Base-by-base conservation (phyloP, 2,888 invertebrate species). In the Drosophila multiciliata region DNA sequence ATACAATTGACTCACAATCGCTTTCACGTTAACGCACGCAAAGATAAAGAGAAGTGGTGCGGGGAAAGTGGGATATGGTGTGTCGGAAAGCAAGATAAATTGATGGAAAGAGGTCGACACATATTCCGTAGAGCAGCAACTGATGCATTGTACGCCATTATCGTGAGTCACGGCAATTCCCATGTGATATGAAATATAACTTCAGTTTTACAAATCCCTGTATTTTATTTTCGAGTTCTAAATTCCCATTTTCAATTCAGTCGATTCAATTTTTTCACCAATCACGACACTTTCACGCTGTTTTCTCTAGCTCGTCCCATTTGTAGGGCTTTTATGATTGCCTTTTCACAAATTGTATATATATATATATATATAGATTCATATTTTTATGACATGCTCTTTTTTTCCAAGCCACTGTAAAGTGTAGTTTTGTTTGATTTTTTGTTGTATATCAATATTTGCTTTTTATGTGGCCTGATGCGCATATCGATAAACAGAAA, bases 1-100 rank as follows among this genome's bases (percentile, higher is more conserved):
- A 78, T 80, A 83, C 80, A 88, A 86, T 86, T 90, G 85, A 86
- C 89, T 86, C 69, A 66, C 78, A 83, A 80, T 88, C 86, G 75
- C 64, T 69, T 58, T 54, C 82, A 76, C 73, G 72, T 88, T 85
- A 88, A 73, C 72, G 76, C 66, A 61, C 60, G 29, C 62, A 53
- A 38, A 23, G 54, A 32, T 26, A 69, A 53, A 23, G 48, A 40
- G 49, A 50, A 7, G 20, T 32, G 23, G 48, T n/a, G 23, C 8
- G 49, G 52, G 61, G 53, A 12, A 29, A 50, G 17, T 45, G 11
- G 20, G 17, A 50, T 32, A 55, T 38, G 40, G 38, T 38, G n/a
- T 20, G 38, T 23, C 71, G 71, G 50, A 70, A 50, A 57, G 15
- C 23, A 48, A 45, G 42, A 73, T 49, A 73, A 48, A 57, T 63